phyloP scores from a whole-genome alignment of 2,113 vertebrate species.

The Tauraco erythrolophus region DNA sequence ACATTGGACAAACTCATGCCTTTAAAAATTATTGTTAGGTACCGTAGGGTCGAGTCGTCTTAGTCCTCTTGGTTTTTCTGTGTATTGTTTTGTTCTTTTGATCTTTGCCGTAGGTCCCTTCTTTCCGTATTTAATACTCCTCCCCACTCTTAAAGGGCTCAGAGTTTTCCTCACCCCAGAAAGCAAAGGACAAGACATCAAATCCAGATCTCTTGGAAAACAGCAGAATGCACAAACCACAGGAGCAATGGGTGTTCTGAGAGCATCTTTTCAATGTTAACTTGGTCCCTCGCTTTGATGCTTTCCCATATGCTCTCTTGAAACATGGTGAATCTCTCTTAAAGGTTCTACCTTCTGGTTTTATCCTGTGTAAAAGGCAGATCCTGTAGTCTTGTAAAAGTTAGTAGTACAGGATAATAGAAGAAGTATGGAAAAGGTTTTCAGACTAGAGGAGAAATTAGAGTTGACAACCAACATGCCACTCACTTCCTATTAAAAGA shows the following conservation, averaged over 20 bases:
- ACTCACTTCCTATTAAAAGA: slow-evolving; percentile 69
- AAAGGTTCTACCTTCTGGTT: slow-evolving; percentile 34
- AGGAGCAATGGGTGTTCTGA: slow-evolving; percentile 53
- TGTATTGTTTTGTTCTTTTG: slow-evolving; percentile 21
- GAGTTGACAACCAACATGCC: slow-evolving; percentile 71
- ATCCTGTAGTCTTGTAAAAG: background rate
- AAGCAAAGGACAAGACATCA: slow-evolving; percentile 60
- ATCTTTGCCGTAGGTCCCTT: slow-evolving; percentile 47
- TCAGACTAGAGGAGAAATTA: slow-evolving; percentile 58
- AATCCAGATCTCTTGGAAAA: slow-evolving; percentile 61
- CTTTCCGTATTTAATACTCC: background rate
- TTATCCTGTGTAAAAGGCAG: background rate
- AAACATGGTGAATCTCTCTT: background rate
- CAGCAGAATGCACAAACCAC: slow-evolving; percentile 40
- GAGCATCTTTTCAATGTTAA: background rate
- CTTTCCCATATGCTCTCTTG: slow-evolving; percentile 21
- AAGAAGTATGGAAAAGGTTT: slow-evolving; percentile 65
- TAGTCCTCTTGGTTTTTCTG: background rate
- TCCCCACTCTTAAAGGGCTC: background rate
- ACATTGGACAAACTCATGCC: slow-evolving; percentile 15
- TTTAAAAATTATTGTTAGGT: slow-evolving; percentile 59
- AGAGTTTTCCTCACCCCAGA: background rate
- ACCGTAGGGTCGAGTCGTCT: background rate
- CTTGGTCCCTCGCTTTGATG: background rate
- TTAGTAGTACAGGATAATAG: slow-evolving; percentile 39